These are phyloP conservation scores for Cremastobaeus sp. DNA, from an alignment of 2,888 invertebrate genomes.

Conservation along the genomic window DNA sequence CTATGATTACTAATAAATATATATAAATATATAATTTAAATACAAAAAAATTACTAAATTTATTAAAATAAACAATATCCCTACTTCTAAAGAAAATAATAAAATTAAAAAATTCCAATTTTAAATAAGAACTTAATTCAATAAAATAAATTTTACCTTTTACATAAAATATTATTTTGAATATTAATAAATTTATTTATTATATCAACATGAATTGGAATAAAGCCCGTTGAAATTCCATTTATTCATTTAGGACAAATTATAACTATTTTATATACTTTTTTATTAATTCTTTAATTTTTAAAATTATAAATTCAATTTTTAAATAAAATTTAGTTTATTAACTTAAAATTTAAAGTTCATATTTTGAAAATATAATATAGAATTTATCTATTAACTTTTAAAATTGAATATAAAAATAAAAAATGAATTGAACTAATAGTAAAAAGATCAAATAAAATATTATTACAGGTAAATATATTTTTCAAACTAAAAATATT, in stretches of 20 bases:
- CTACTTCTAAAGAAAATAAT: no score
- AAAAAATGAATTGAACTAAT: neutral
- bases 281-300: slow-evolving; percentile 44
- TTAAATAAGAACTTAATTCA: slow-evolving; percentile 79
- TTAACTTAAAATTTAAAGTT: slow-evolving; percentile 76
- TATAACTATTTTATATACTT: slow-evolving; percentile 76
- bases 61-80: no score
- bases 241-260: slow-evolving; percentile 83
- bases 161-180: slow-evolving; percentile 83
- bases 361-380: slow-evolving; percentile 78
- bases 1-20: no score
- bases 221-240: slow-evolving; percentile 84
- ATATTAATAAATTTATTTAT: slow-evolving; percentile 80
- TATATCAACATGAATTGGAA: slow-evolving; percentile 86
- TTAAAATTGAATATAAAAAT: neutral
- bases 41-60: no score
- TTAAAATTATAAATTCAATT: slow-evolving; percentile 25
- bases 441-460: neutral
- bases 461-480: neutral
- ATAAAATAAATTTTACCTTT: slow-evolving; percentile 79
- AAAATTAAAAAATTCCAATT: slow-evolving; percentile 84
- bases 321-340: no score
- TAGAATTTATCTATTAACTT: slow-evolving; percentile 73
- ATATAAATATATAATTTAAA: no score
- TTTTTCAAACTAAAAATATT: slow-evolving; percentile 84